Evolutionary conservation across 2,797 vertebrate genomes (phyloP).

Genomic region (Lutjanus campechanus): DNA sequence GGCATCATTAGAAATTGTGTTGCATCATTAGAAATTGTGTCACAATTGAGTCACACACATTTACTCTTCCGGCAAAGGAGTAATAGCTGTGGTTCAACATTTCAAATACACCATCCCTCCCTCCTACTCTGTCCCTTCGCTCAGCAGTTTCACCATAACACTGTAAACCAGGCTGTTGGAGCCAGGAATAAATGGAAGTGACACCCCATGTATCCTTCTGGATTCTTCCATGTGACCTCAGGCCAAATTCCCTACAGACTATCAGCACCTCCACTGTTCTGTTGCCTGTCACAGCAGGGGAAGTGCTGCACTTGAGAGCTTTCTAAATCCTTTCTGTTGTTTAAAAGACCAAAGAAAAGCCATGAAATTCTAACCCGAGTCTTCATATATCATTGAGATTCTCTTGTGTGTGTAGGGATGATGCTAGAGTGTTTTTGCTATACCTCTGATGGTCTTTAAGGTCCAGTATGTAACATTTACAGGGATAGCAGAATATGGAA

Average conservation of each 20-base stretch:
- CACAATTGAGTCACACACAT: slow-evolving; percentile 43
- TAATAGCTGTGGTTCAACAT: slow-evolving; percentile 34
- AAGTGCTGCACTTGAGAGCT: slow-evolving; percentile 13
- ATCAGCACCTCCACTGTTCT: slow-evolving; percentile 40
- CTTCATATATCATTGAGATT: slow-evolving; percentile 2
- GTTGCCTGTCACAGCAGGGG: slow-evolving; percentile 41
- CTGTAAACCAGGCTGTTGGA: slow-evolving; percentile 45
- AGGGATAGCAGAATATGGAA: too few relatives aligned
- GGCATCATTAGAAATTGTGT: slow-evolving; percentile 45
- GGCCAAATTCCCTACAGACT: slow-evolving; percentile 52
- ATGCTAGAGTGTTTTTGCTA: not conserved
- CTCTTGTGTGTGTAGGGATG: not conserved
- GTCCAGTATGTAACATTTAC: too few relatives aligned
- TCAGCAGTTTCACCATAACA: slow-evolving; percentile 52
- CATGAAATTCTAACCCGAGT: not conserved
- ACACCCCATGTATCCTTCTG: slow-evolving; percentile 53
- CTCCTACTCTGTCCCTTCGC: not conserved
- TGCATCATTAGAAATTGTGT: slow-evolving; percentile 49
- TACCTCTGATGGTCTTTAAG: not conserved
- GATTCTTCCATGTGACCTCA: slow-evolving; percentile 59
- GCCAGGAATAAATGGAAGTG: slow-evolving; percentile 59
- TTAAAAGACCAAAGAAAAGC: slow-evolving; percentile 25
- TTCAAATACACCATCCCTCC: slow-evolving; percentile 24
- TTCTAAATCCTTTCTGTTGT: slow-evolving; percentile 28
- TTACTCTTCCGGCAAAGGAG: slow-evolving; percentile 12